Percentiles rank a stretch among this genome's conserved stretches.
Evolutionary conservation across 2,113 vertebrate genomes (phyloP).

Genomic region (Henicopernis longicauda): DNA sequence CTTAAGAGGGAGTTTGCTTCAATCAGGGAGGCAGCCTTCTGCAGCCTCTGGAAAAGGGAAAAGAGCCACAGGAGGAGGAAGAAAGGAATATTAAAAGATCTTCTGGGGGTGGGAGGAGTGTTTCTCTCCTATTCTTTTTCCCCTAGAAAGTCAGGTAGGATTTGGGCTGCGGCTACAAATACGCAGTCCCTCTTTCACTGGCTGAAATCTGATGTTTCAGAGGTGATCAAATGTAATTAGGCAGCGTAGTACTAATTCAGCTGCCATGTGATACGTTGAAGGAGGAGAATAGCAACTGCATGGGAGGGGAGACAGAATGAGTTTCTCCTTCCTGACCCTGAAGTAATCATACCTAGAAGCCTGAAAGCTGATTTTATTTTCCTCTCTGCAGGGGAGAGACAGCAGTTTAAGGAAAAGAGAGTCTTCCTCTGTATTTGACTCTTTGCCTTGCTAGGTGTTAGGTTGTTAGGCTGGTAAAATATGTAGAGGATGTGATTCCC

Average conservation of each 20-base stretch:
- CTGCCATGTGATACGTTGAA: background rate
- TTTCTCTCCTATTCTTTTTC: background rate
- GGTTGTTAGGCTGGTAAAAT: slow-evolving; percentile 42
- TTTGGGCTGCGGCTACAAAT: background rate
- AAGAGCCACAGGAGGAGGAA: background rate
- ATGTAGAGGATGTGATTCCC: slow-evolving; percentile 20
- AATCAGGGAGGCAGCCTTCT: background rate
- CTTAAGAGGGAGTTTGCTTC: background rate
- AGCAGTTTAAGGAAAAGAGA: background rate
- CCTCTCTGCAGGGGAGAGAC: background rate
- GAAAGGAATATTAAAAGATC: background rate
- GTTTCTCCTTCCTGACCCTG: slow-evolving; percentile 19
- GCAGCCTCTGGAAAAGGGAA: background rate
- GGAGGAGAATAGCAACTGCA: background rate
- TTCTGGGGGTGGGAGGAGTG: background rate
- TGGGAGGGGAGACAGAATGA: background rate
- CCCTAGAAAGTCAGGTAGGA: background rate
- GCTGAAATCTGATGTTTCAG: background rate
- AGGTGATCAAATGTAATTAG: background rate
- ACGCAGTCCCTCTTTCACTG: background rate
- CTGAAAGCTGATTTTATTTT: slow-evolving; percentile 24
- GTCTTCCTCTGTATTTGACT: background rate
- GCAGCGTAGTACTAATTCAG: background rate
- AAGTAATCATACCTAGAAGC: background rate
- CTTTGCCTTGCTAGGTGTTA: background rate